phyloP scores from a whole-genome alignment of 2,113 vertebrate genomes.

The Oceanodroma tethys region DNA sequence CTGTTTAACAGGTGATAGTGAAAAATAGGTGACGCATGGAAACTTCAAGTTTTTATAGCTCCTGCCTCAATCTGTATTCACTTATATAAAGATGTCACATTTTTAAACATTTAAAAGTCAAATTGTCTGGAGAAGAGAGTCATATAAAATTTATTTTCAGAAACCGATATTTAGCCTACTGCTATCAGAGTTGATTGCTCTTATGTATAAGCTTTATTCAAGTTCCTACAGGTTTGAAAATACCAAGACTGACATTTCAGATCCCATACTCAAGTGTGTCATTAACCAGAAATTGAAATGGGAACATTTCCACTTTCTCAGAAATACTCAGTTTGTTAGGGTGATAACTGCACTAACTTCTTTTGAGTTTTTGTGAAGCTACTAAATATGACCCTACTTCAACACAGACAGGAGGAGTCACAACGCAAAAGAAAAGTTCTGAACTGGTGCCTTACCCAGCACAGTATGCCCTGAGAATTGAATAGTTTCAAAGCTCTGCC shows the following conservation, averaged over 20 bases:
- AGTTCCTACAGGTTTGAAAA: slow-evolving; percentile 70
- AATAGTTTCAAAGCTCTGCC: slow-evolving; percentile 21
- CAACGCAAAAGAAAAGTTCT: background rate
- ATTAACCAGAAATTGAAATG: slow-evolving; percentile 71
- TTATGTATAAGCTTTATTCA: slow-evolving; percentile 68
- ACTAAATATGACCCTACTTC: slow-evolving; percentile 45
- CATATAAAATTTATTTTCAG: slow-evolving; percentile 75
- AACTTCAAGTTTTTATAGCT: slow-evolving; percentile 60
- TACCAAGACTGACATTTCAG: slow-evolving; percentile 71
- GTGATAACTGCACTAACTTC: slow-evolving; percentile 33
- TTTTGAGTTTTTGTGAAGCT: slow-evolving; percentile 47
- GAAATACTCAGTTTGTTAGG: slow-evolving; percentile 57
- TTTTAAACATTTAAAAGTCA: slow-evolving; percentile 76
- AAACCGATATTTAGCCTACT: slow-evolving; percentile 71
- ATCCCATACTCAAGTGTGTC: slow-evolving; percentile 56
- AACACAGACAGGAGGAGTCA: background rate
- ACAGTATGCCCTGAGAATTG: slow-evolving; percentile 12
- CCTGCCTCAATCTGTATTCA: slow-evolving; percentile 46
- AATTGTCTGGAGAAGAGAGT: slow-evolving; percentile 73
- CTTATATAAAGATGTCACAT: slow-evolving; percentile 68
- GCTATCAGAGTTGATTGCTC: slow-evolving; percentile 69
- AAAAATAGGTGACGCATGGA: slow-evolving; percentile 50
- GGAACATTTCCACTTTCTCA: slow-evolving; percentile 61
- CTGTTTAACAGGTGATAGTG: slow-evolving; percentile 49
- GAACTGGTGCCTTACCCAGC: slow-evolving; percentile 5